These are phyloP conservation scores for Centropus unirufus DNA, from an alignment of 2,113 vertebrate genomes.

Conservation along the genomic window DNA sequence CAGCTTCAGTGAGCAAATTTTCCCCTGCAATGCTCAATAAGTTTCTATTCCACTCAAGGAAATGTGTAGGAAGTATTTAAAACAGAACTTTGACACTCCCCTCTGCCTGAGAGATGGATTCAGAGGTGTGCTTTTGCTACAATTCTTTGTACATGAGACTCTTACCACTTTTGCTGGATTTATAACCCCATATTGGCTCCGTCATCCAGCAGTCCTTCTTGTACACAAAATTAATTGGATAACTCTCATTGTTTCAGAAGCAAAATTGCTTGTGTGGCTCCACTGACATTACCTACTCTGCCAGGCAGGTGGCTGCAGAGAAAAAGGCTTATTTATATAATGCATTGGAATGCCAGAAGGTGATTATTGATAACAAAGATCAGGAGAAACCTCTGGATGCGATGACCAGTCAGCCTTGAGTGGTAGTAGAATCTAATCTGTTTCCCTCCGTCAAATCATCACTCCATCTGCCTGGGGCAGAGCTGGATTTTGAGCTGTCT, in stretches of 20 bases:
- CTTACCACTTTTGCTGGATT: background rate
- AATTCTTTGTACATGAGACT: background rate
- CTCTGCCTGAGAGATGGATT: background rate
- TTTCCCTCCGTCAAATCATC: background rate
- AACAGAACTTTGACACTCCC: background rate
- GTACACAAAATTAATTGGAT: constrained; percentile 7
- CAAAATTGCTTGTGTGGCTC: background rate
- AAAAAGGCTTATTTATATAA: constrained; percentile 48
- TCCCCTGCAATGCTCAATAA: background rate
- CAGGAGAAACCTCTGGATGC: background rate
- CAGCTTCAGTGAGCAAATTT: background rate
- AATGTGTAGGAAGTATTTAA: background rate
- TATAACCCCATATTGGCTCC: background rate
- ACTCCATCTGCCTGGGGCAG: fast-evolving
- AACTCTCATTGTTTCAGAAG: constrained; percentile 27
- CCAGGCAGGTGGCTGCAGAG: constrained; percentile 59
- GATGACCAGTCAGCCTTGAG: background rate
- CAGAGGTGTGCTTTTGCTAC: background rate
- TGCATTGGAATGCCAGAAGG: background rate
- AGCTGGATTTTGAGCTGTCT: background rate
- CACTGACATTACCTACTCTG: constrained; percentile 49
- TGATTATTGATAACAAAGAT: background rate
- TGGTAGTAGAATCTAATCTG: background rate
- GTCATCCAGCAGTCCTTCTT: background rate
- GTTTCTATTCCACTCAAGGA: background rate